A percentile compares a stretch with the other conserved stretches of the same genome.
These are phyloP conservation scores for Zaprionus bogoriensis DNA, from an alignment of 2,888 invertebrate species.

Conservation along the genomic window DNA sequence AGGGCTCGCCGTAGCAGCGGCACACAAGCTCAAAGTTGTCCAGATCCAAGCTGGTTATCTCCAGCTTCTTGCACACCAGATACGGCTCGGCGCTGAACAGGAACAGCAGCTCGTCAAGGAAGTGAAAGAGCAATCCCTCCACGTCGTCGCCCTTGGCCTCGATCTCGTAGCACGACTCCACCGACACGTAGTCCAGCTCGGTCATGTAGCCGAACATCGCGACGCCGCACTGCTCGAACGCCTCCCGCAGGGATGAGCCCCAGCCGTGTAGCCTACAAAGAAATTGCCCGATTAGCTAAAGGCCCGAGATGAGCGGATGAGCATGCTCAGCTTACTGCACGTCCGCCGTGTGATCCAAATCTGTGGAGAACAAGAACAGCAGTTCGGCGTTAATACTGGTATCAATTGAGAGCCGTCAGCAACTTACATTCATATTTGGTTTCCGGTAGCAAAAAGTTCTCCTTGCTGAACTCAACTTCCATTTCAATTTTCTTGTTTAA, in stretches of 20 bases:
- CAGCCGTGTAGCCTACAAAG: conserved; percentile 95
- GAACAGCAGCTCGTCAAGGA: conserved; percentile 96
- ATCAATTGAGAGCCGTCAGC: too few species aligned
- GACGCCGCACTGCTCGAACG: conserved; percentile 96
- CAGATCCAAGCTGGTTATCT: conserved; percentile 92
- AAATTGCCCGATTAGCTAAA: too few species aligned
- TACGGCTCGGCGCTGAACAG: conserved; percentile 96
- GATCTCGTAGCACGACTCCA: conserved; percentile 89
- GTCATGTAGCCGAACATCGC: conserved; percentile 99
- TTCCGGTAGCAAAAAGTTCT: conserved; percentile 86
- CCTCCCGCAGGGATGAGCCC: conserved; percentile 93
- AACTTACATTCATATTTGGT: conserved; percentile 92
- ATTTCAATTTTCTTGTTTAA: conserved; percentile 44
- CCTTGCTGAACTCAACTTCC: conserved; percentile 84
- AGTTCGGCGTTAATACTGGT: neutral
- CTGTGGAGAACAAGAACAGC: conserved; percentile 83
- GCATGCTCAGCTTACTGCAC: conserved; percentile 92
- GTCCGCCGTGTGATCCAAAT: conserved; percentile 98
- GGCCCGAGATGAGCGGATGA: neutral
- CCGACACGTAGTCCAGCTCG: conserved; percentile 92
- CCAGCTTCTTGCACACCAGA: conserved; percentile 93
- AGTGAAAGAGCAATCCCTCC: conserved; percentile 93
- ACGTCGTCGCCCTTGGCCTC: conserved; percentile 95
- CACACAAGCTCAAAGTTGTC: conserved; percentile 92
- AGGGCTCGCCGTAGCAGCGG: conserved; percentile 95